Base-by-base conservation (phyloP, 2,113 vertebrate genomes). In the Tupaia chinensis region DNA sequence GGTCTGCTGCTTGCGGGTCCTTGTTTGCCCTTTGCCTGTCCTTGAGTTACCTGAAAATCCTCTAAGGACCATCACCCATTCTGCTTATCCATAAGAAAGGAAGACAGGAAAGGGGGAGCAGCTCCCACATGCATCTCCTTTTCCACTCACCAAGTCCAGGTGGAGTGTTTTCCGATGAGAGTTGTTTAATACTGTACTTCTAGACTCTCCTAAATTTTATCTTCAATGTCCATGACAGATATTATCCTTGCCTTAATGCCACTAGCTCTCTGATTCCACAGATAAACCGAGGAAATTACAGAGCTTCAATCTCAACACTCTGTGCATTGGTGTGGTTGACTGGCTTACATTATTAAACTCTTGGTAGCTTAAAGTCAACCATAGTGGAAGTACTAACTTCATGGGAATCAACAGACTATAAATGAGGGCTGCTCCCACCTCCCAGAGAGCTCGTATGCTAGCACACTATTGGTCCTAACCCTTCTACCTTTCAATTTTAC, bases 291-390 rank as follows among this genome's bases (percentile, higher is more conserved):
- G 17, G 5, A 66, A 72, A 88, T 53, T 2, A 63, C 66, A 20
- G 9, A 32, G 8, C 15, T 69, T 34, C 10, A 16, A 23, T 53
- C 69, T 69, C n/a, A 1, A 0, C 20, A n/a, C 7, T 4, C 63
- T 17, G 9, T 27, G 14, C 25, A 0, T 0, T 1, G 0, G n/a
- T 14, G 22, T 3, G 53, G 34, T 9, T 12, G 11, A 27, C 53
- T 70, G 19, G 60, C 19, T 54, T 4, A 1, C 5, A 16, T 2
- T 69, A 25, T 15, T 22, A 91, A 81, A 77, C 0, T 0, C 25
- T 63, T 56, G 5, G 27, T 16, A 20, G 10, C 16, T 58, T 63
- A 5, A 74, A 66, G 9, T 65, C 61, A 92, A 68, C 63, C 61
- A 16, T 2, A 17, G 11, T 12, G 20, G n/a, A 9, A 77, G 12